Evolutionary conservation across 2,797 vertebrate genomes (phyloP), one percentile per base, ranked within the genome.

Genomic region (Silurus lanzhouensis): DNA sequence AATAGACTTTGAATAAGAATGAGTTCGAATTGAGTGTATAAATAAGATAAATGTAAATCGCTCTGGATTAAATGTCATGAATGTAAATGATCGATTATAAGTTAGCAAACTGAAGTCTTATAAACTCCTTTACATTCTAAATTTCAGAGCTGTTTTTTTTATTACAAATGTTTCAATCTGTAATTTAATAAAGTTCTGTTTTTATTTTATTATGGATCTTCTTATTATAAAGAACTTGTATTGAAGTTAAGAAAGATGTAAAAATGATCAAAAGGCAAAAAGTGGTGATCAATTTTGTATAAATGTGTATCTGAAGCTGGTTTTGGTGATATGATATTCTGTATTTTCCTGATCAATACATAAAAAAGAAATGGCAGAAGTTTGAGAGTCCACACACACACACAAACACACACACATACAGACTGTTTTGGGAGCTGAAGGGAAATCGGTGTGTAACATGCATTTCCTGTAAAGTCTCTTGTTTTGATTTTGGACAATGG

Each of bases 401-500:
- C 57, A 25, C 60, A 61, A 17, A 61, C 19, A 61, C 81, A 76
- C 76, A 48, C 13, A 83, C 81, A 13, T 67, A 72, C 55, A 31
- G 13, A 25, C 38, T 31, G 44, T 71, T 74, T 55, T 38, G 52
- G 38, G 19, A 46, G 70, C 20, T 1, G 68, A 83, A 85, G 85
- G 93, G 93, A 94, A 95, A 92, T 84, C 89, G 84, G 89, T 88
- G 84, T 90, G 76, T n/a, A 88, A 88, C 88, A 60, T 93, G 93
- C 89, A 94, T 94, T 96, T 95, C 95, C 94, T 93, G 91, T 87
- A 27, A 66, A 91, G 93, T 93, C 92, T 89, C 86, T 87, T 89
- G 88, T 93, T 95, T 94, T 94, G 92, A 94, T 94, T 94, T 87
- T 31, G 15, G 90, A 95, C 95, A 96, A 95, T 95, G 84, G 85